These are phyloP conservation scores for Meandrina meandrites DNA, from an alignment of 92 coral and sea anemone species.

Conservation along the genomic window DNA sequence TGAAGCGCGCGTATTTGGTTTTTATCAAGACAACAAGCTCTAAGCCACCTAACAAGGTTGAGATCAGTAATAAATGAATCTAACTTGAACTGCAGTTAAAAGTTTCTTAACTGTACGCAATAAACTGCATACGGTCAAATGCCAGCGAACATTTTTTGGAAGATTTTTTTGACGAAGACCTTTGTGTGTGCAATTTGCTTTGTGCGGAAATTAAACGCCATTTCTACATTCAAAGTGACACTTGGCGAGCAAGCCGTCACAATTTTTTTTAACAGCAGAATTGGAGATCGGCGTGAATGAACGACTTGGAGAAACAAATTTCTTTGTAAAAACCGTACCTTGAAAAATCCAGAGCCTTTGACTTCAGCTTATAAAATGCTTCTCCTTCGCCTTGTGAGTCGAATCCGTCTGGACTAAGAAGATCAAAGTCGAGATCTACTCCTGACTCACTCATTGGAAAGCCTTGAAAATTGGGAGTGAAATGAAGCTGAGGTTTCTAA, in stretches of 20 bases:
- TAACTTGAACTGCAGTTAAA: neutral
- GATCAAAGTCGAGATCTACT: conserved; percentile 98
- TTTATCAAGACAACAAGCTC: neutral
- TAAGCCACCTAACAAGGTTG: neutral
- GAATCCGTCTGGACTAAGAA: conserved; percentile 75
- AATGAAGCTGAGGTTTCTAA: conserved; percentile 21
- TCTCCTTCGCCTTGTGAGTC: conserved; percentile 58
- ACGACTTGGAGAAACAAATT: neutral
- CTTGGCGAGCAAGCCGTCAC: neutral
- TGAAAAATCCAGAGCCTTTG: conserved; percentile 66
- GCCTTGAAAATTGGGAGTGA: conserved; percentile 50
- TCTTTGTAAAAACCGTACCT: conserved; percentile 51
- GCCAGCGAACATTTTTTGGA: neutral
- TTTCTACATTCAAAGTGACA: neutral
- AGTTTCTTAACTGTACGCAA: neutral
- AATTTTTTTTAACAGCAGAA: neutral
- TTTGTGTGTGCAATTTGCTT: neutral
- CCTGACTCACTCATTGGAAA: conserved; percentile 99
- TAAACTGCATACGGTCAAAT: neutral
- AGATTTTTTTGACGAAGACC: neutral
- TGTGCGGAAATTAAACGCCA: neutral
- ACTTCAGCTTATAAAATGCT: conserved; percentile 80
- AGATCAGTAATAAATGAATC: neutral
- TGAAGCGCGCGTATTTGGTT: neutral
- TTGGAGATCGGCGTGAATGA: too few relatives aligned